Evolutionary conservation across 2,113 vertebrate species (phyloP).

Genomic region (Gambusia affinis): DNA sequence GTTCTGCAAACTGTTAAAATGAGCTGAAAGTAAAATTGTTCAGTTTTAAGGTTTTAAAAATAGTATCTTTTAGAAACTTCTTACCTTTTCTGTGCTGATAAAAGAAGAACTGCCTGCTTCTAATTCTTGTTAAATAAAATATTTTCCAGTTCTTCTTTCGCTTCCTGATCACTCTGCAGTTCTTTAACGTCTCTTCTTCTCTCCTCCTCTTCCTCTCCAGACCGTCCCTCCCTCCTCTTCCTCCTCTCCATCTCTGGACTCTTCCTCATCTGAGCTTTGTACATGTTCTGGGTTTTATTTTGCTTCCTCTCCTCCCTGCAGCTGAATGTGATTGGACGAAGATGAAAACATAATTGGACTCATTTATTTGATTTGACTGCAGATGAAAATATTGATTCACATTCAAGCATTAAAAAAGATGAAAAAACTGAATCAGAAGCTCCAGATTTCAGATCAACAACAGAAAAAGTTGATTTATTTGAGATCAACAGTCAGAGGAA

Average conservation of each 20-base stretch:
- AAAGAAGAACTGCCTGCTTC: not conserved
- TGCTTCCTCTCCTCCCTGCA: slow-evolving; percentile 33
- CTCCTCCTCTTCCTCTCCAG: not conserved
- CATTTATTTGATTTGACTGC: not conserved
- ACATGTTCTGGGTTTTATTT: not conserved
- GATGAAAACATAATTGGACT: no score
- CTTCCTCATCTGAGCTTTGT: not conserved
- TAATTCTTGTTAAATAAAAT: not conserved
- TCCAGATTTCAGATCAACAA: not conserved
- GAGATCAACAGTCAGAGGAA: not conserved
- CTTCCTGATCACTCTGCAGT: no score
- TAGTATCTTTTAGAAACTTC: not conserved
- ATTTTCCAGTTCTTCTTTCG: not conserved
- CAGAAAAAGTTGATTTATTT: not conserved
- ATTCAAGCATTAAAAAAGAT: not conserved
- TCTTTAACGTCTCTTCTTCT: not conserved
- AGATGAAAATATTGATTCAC: not conserved
- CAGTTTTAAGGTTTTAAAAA: no score
- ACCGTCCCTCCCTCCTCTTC: not conserved
- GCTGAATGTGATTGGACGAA: not conserved
- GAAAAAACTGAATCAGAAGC: not conserved
- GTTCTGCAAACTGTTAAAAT: no score
- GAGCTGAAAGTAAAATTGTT: no score
- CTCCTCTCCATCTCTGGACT: slow-evolving; percentile 2
- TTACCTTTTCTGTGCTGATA: not conserved